Conservation (phyloP, 2,113 vertebrate genomes). For the Chrysochloris asiatica region DNA sequence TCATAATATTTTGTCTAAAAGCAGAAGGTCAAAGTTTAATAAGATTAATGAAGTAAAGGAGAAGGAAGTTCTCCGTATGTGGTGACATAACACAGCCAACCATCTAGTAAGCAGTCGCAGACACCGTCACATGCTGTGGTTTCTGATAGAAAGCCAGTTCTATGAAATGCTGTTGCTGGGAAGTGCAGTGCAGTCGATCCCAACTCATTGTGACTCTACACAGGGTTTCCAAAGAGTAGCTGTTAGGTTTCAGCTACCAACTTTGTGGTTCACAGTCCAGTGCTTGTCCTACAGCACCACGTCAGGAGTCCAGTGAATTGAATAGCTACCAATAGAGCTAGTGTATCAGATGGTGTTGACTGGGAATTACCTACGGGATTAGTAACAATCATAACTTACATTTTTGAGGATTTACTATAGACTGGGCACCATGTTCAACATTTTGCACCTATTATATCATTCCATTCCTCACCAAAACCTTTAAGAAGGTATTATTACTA, state of each 20-base stretch:
- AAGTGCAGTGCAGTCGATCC: too few relatives aligned
- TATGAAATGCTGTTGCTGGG: too few relatives aligned
- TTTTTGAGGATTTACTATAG: not conserved
- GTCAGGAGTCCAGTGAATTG: too few relatives aligned
- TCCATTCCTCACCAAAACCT: not conserved
- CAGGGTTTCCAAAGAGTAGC: too few relatives aligned
- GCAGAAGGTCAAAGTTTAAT: constrained; percentile 41
- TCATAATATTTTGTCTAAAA: constrained; percentile 54
- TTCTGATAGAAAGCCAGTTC: not conserved
- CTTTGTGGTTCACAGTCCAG: too few relatives aligned
- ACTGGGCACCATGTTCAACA: not conserved
- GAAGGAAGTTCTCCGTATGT: not conserved
- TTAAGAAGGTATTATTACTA: not conserved
- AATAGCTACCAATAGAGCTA: too few relatives aligned
- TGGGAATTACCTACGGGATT: not conserved
- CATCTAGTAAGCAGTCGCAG: not conserved
- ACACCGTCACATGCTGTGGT: not conserved
- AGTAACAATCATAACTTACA: too few relatives aligned
- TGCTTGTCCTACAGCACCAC: too few relatives aligned
- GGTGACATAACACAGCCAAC: not conserved
- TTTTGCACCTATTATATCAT: not conserved
- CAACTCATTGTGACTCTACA: too few relatives aligned
- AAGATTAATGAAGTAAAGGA: constrained; percentile 51
- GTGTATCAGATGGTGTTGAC: not conserved
- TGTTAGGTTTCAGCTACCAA: too few relatives aligned